Base-by-base conservation (phyloP, 2,797 vertebrate species). In the Hoplostethus atlanticus region DNA sequence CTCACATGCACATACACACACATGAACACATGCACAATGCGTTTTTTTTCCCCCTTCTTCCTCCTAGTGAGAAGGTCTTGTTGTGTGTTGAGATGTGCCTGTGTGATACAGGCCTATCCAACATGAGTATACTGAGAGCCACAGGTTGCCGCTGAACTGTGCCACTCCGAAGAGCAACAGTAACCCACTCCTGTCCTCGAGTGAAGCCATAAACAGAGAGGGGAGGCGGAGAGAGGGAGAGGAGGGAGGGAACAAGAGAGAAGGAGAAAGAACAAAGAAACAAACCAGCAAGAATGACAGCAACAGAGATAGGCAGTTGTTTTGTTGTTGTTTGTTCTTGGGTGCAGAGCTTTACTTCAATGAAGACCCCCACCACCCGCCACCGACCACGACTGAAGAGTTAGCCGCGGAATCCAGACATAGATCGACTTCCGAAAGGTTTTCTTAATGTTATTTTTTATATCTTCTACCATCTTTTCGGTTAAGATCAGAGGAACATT, bases 61-160 rank as follows among this genome's bases (percentile, higher is more conserved):
- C 28, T 1, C 42, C 52, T 34, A 53, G 25, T 17, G 42, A 64
- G 10, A 47, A 47, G 17, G 56, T 36, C 31, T 15, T 36, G 28
- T 42, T 16, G 5, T n/a, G 36, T 21, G 21, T 58, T 83, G 50
- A 69, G 57, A 72, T 68, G 15, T 80, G 42, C 76, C 66, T 50
- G 17, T 64, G 31, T 2, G 16, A 21, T 38, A 25, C 7, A 38
- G 13, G 36, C 28, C 34, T 42, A 6, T 25, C 34, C 48, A 53
- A 36, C 34, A 13, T 1, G 31, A 6, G 31, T 57, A 16, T 36
- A 5, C 3, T 53, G 38, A 72, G 81, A 68, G 47, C 58, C 36
- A 53, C 36, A 77, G 48, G 54, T 61, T 70, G 7, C 62, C 6
- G 12, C 30, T 73, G 59, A 77, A 73, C 50, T 36, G 57, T 61